Base-by-base conservation (phyloP, 2,113 vertebrate species). In the Paradoxurus hermaphroditus region DNA sequence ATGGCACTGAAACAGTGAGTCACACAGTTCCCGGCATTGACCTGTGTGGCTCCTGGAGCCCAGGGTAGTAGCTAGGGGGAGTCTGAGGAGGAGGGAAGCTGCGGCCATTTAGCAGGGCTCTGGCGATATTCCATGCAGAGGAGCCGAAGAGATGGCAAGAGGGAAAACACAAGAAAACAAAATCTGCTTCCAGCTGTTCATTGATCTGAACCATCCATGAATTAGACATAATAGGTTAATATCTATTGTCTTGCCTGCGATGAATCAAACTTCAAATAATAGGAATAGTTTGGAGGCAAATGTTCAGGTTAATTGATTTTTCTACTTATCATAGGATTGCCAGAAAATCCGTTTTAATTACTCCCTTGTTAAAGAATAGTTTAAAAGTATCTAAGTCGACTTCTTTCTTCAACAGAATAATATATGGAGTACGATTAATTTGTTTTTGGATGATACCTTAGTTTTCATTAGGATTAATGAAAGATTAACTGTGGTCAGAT, bases 1-100 rank as follows among this genome's bases (percentile, higher is more conserved):
- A 36, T 16, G 41, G 41, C 4, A 9, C 27, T 15, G 5, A 49
- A 34, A 12, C 0, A 39, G 31, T 9, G 75, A 59, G 36, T 44
- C 10, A 0, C 7, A 41, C 4, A 11, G 51, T 1, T 85, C 23
- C 68, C 3, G 10, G 3, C 31, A 1, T 1, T 2, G 5, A n/a
- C 11, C 7, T 41, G 25, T 44, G 36, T 3, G 19, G 7, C 13
- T n/a, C 36, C 12, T 4, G 0, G 5, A 75, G 31, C 41, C 68
- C 49, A 8, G 23, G 4, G 27, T 16, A 9, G n/a, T 21, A 11
- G 49, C 36, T 39, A 4, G 46, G 1, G 5, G 23, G 56, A 39
- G 1, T 23, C 56, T 51, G 34, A 49, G 1, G 53, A 34, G 36
- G 31, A 31, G n/a, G 25, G 19, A 41, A 1, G 19, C 7, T 23